Evolutionary conservation across 92 coral and sea anemone genomes (phyloP).

Genomic region (Palythoa heliodiscus): DNA sequence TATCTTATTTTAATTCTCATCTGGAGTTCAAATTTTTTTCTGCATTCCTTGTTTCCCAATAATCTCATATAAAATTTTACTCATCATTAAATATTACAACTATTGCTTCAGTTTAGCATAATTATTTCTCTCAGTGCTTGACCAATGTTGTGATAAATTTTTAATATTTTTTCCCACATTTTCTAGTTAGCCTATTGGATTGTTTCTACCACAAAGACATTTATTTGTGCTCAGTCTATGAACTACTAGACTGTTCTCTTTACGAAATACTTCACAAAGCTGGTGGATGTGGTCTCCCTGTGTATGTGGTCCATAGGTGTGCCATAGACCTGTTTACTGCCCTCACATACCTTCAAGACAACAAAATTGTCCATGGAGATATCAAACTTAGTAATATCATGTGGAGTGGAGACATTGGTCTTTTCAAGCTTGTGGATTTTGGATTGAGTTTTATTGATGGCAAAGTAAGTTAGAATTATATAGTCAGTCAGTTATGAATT

Average conservation of each 20-base stretch:
- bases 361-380: slow-evolving; percentile 81
- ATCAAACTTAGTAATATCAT: slow-evolving; percentile 82
- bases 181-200: slow-evolving; percentile 67
- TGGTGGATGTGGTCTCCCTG: slow-evolving; percentile 72
- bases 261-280: slow-evolving; percentile 60
- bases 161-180: slow-evolving; percentile 4
- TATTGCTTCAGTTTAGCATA: no score
- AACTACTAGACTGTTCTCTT: slow-evolving; percentile 63
- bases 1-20: no score
- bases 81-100: no score
- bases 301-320: slow-evolving; percentile 70
- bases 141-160: not conserved
- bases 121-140: not conserved
- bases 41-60: no score
- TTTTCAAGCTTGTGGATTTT: slow-evolving; percentile 87
- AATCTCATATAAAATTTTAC: no score
- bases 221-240: slow-evolving; percentile 63
- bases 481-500: no score
- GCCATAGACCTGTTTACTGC: slow-evolving; percentile 68
- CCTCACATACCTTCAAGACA: slow-evolving; percentile 52
- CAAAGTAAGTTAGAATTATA: slow-evolving; percentile 9
- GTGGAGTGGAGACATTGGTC: slow-evolving; percentile 81
- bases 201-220: slow-evolving; percentile 56
- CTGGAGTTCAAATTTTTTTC: no score
- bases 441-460: slow-evolving; percentile 77